Conservation (phyloP, 2,888 invertebrate species). For the Falcaria lacertinaria region DNA sequence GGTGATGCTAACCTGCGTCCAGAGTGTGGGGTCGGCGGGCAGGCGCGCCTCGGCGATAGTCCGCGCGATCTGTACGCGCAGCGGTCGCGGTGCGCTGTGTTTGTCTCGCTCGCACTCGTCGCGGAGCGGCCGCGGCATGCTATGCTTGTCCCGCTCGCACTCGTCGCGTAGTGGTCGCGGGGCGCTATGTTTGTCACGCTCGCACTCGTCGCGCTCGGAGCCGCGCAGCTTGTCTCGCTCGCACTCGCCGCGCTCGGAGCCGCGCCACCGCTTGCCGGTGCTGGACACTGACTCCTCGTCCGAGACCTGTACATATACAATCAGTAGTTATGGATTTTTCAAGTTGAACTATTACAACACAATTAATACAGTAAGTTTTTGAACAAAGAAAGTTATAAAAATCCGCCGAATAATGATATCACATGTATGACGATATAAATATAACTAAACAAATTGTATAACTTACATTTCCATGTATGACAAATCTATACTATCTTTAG, state of each 20-base stretch:
- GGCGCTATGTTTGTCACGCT: slow-evolving; percentile 1
- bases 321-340: too few species aligned
- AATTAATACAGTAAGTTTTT: too few species aligned
- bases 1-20: slow-evolving; percentile 47
- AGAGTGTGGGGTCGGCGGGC: slow-evolving; percentile 46
- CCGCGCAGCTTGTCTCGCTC: slow-evolving; percentile 70
- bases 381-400: too few species aligned
- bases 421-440: too few species aligned
- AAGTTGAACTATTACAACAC: too few species aligned
- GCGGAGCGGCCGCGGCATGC: slow-evolving; percentile 17
- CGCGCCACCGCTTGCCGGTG: slow-evolving; percentile 53
- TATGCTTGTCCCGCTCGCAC: slow-evolving; percentile 43
- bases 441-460: too few species aligned
- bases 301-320: slow-evolving; percentile 37
- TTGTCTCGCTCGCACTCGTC: not conserved
- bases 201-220: not conserved
- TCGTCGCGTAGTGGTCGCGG: slow-evolving; percentile 84
- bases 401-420: too few species aligned
- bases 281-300: slow-evolving; percentile 68
- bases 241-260: slow-evolving; percentile 78
- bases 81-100: slow-evolving; percentile 16
- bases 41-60: slow-evolving; percentile 48
- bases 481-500: too few species aligned
- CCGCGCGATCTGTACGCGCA: slow-evolving; percentile 22
- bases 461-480: too few species aligned